Base-by-base conservation (phyloP, 2,797 vertebrate species). In the Astyanax mexicanus region DNA sequence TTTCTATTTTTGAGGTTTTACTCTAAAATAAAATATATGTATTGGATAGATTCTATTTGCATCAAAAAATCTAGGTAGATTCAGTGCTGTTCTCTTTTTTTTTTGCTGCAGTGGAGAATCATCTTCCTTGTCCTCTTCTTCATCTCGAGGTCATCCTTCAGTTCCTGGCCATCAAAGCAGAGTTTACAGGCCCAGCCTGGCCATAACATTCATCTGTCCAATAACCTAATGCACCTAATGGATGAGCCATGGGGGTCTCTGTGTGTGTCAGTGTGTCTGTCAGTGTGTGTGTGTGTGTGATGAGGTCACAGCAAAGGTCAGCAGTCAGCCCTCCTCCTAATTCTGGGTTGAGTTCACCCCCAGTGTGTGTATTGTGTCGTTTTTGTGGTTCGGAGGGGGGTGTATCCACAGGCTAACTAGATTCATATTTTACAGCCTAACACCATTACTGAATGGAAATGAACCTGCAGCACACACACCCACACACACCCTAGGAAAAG, bases 231-330 rank as follows among this genome's bases (percentile, higher is more conserved):
- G 80, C 76, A 78, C 61, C 62, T 58, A 69, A 72, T 64, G 40
- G 62, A 75, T 45, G 17, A 61, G 60, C 19, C 52, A 52, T 44
- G 23, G 47, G 62, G 21, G 60, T 29, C 25, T 57, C 58, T 8
- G 37, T 13, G 19, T 62, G 35, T 1, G 60, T 5, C 2, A 32
- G 5, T 32, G 29, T 5, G 29, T 2, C 2, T 32, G 5, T 32
- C 29, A 32, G 29, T 32, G 29, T 32, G 2, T 2, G 29, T 32
- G 29, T 32, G 29, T 32, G 29, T 32, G 29, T 32, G 60, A 38
- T 81, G 74, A 81, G 79, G 77, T 81, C 73, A 74, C 65, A 15
- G 21, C 23, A 27, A 73, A 81, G 83, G 83, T 83, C 83, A 82
- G 66, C 76, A 74, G 66, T 79, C 66, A 77, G n/a, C 73, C 76